Conservation (phyloP, 2,797 vertebrate species). For the Enteromius argenteus region DNA sequence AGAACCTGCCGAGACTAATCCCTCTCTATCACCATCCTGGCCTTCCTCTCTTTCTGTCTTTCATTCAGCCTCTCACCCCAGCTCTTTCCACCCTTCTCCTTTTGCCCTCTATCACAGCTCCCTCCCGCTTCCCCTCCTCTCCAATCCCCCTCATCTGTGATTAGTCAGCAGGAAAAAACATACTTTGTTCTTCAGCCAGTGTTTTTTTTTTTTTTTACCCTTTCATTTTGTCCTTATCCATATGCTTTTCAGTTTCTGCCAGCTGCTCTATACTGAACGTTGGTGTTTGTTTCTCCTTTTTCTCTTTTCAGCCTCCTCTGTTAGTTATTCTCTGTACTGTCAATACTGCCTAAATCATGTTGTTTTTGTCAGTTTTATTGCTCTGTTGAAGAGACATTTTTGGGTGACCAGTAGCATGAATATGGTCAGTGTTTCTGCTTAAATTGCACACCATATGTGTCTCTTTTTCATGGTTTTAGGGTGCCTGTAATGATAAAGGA, state of each 20-base stretch:
- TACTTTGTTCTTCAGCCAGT: constrained; percentile 29
- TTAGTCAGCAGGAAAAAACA: constrained; percentile 31
- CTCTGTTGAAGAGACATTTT: background rate
- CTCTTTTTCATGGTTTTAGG: background rate
- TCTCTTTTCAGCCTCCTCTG: background rate
- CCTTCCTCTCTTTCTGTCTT: constrained; percentile 19
- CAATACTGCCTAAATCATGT: background rate
- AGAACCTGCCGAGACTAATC: constrained; percentile 35
- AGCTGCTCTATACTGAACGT: constrained; percentile 1
- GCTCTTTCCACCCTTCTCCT: constrained; percentile 4
- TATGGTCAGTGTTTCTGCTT: background rate
- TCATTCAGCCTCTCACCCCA: constrained; percentile 3
- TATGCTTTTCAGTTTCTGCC: constrained; percentile 26
- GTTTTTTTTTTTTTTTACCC: background rate
- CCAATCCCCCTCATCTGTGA: constrained; percentile 19
- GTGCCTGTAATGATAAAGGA: background rate
- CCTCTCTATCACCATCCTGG: constrained; percentile 27
- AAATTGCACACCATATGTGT: background rate
- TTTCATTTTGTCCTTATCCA: constrained; percentile 28
- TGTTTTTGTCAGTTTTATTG: constrained; percentile 9
- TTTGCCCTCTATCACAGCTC: constrained; percentile 38
- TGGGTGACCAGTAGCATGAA: background rate
- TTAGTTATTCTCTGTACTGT: background rate
- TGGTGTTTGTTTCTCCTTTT: constrained; percentile 16
- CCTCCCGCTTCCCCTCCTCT: background rate